Conservation (phyloP, 2,797 vertebrate species). For the Phylloscopus collybita region DNA sequence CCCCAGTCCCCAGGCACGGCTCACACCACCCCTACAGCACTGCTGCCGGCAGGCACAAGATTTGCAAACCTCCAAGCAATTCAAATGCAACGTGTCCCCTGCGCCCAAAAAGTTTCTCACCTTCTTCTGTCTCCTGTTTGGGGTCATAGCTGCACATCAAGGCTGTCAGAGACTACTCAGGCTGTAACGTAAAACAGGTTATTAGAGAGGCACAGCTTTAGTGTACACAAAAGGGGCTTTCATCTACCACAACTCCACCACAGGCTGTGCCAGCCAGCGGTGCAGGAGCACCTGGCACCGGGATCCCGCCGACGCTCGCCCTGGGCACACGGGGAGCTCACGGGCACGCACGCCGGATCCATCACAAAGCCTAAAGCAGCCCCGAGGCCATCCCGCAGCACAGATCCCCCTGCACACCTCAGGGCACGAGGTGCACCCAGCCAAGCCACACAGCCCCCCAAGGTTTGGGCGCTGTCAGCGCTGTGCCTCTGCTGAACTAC, state of each 20-base stretch:
- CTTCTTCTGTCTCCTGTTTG: constrained; percentile 30
- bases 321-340: background rate
- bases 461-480: background rate
- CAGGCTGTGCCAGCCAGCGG: background rate
- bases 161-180: background rate
- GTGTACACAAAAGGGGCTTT: background rate
- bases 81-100: background rate
- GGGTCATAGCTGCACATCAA: constrained; percentile 20
- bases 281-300: background rate
- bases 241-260: background rate
- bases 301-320: background rate
- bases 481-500: constrained; percentile 20
- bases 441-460: background rate
- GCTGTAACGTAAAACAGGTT: background rate
- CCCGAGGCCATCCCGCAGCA: background rate
- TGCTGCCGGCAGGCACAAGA: background rate
- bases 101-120: background rate
- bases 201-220: background rate
- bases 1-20: background rate
- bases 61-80: constrained; percentile 23
- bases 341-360: fast-evolving
- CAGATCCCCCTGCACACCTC: background rate
- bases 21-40: background rate
- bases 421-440: fast-evolving
- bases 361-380: background rate